phyloP scores from a whole-genome alignment of 1,140 invertebrate genomes.

The Drosophila kanapiae region DNA sequence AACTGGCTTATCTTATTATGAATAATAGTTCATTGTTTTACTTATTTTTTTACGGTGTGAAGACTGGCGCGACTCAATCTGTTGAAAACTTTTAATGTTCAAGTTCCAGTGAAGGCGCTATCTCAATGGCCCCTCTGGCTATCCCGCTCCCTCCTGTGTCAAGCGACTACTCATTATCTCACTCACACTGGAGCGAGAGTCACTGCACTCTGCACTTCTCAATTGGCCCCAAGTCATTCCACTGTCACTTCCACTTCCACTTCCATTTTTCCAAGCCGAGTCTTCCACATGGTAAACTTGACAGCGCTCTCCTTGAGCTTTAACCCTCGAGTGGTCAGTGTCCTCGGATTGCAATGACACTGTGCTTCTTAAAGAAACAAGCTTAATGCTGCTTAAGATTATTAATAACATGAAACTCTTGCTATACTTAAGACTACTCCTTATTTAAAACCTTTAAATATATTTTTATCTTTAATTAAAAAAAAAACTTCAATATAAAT shows the following conservation, averaged over 20 bases:
- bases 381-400: background rate
- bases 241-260: constrained; percentile 8
- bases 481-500: no score
- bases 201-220: constrained; percentile 55
- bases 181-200: constrained; percentile 27
- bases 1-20: no score
- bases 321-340: constrained; percentile 1
- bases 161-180: constrained; percentile 41
- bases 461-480: background rate
- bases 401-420: background rate
- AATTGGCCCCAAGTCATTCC: constrained; percentile 14
- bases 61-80: background rate
- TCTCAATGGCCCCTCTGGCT: constrained; percentile 3
- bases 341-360: background rate
- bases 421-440: background rate
- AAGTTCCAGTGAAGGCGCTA: constrained; percentile 10
- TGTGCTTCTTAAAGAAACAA: background rate
- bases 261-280: constrained; percentile 43
- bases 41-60: background rate
- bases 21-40: no score
- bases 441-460: background rate
- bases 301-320: constrained; percentile 5
- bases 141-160: background rate
- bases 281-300: constrained; percentile 14
- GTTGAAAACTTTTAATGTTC: constrained; percentile 1